Percentiles rank a stretch among this genome's conserved stretches.
Evolutionary conservation across 2,113 vertebrate genomes (phyloP).

Genomic region (Miniopterus natalensis): DNA sequence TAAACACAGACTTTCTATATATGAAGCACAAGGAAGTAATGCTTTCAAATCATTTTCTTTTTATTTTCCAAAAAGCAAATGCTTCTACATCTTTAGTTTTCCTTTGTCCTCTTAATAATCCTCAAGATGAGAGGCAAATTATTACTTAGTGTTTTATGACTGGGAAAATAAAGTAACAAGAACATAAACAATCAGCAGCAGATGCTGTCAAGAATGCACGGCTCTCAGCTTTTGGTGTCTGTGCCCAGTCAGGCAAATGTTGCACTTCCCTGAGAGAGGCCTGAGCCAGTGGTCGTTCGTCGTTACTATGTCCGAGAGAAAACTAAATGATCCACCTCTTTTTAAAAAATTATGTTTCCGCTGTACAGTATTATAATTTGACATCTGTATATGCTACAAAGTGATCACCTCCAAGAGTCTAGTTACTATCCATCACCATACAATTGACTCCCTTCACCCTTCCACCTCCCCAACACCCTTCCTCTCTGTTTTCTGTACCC

Average conservation of each 20-base stretch:
- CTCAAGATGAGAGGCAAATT: background rate
- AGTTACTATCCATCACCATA: background rate
- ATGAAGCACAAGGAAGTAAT: background rate
- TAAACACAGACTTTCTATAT: background rate
- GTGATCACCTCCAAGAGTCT: background rate
- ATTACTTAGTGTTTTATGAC: background rate
- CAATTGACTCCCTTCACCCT: background rate
- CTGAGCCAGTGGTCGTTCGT: background rate
- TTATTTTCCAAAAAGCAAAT: slow-evolving; percentile 6
- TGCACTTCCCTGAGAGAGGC: background rate
- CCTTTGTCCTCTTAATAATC: slow-evolving; percentile 42
- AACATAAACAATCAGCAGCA: background rate
- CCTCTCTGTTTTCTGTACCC: background rate
- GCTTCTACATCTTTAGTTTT: background rate
- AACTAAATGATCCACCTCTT: background rate
- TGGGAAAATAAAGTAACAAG: background rate
- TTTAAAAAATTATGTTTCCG: background rate
- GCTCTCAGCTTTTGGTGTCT: background rate
- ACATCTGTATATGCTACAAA: background rate
- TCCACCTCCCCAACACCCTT: background rate
- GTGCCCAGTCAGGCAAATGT: background rate
- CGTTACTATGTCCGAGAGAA: background rate
- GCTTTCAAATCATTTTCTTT: background rate
- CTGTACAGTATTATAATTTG: background rate
- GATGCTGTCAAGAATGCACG: background rate